Base-by-base conservation (phyloP, 1,140 invertebrate genomes). In the Fopius arisanus region DNA sequence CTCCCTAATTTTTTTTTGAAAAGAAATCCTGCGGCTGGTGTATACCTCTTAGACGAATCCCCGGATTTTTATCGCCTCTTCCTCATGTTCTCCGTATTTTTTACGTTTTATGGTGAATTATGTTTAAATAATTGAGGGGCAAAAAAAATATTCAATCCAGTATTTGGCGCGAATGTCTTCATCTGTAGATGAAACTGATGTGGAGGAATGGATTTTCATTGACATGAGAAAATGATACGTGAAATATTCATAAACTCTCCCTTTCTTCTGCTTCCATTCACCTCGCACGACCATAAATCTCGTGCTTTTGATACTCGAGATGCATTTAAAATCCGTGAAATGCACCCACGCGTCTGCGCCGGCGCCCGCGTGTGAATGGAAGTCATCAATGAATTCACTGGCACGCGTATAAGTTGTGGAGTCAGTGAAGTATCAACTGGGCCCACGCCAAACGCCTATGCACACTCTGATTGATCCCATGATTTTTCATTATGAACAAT, bases 351-450 rank as follows among this genome's bases (percentile, higher is more conserved):
- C 75, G 67, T 59, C 19, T 41, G 63, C 70, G 54, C 67, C n/a
- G 43, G 69, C 48, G 65, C 70, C 51, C 66, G 28, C 48, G 72
- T 71, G 74, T 77, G 77, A 81, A 80, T 81, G 78, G 75, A 79
- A 79, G 72, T 79, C 76, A 72, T 73, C 75, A 75, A 77, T 73
- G 72, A 66, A 54, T 31, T 48, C 23, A 31, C n/a, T 40, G 43
- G 51, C 66, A 66, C 66, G 66, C 29, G 54, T 59, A 59, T 59
- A 26, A 3, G 54, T 26, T 26, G 54, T 59, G 26, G 23, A 59
- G 23, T 28, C 54, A 10, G 54, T 59, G 26, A 26, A 59, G 23
- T 28, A 21, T 26, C 54, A 23, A 59, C 54, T 59, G 6, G 23
- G 23, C 54, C 54, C 54, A 59, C 54, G 54, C 54, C 6, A 59